Evolutionary conservation across 2,113 vertebrate genomes (phyloP), one percentile per base, ranked within the genome.

Genomic region (Pedetes capensis): DNA sequence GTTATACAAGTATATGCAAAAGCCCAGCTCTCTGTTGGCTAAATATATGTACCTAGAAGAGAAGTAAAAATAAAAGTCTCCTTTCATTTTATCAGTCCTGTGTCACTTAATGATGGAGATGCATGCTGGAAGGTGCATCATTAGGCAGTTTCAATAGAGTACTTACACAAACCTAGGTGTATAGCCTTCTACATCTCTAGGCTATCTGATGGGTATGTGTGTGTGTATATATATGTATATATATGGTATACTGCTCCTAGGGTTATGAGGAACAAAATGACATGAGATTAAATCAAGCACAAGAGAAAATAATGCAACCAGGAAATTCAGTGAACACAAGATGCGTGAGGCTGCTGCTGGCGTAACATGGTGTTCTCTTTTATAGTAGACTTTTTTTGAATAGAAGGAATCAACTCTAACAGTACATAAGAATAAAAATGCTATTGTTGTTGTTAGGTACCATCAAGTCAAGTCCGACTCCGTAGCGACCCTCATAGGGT

Each of bases 1-100:
- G 5, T 25, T 51, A 13, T 1, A 2, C 9, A 61, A 0, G 29
- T 49, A 8, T 44, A 6, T n/a, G 5, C 29, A 20, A 76, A 32
- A 57, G 14, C 72, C 18, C 34, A 57, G 86, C 44, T 88, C 29
- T 90, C 29, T 85, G 23, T 59, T 63, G 34, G 34, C 69, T 72
- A 79, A 61, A 75, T 25, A 47, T 49, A 11, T n/a, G n/a, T 8
- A 13, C 14, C n/a, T 5, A 2, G 6, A 23, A 63, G n/a, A 49
- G 29, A 39, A 68, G 32, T 17, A 5, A 81, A 86, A 17, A 81
- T 51, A 71, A 34, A 72, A 53, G 12, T 8, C 7, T 25, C 13
- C 14, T 87, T 72, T 25, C 6, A 25, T 81, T 69, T 42, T 71
- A 13, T 79, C 63, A 32, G 11, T 39, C 13, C 1, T 37, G 53